phyloP scores from a whole-genome alignment of 2,113 vertebrate species.

The Glareola pratincola region DNA sequence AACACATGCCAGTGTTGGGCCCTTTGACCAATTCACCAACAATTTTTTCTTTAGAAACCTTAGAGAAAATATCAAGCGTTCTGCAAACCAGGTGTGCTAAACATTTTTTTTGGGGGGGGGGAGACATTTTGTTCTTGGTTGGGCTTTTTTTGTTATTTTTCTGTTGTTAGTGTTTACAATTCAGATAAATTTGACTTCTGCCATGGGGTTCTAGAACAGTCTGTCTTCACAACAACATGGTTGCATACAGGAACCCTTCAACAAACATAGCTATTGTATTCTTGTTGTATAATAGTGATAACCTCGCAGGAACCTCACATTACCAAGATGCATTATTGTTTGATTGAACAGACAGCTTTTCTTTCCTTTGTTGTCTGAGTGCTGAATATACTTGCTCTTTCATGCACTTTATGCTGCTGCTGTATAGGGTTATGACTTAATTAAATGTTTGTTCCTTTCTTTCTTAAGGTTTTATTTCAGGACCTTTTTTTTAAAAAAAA shows the following conservation, averaged over 20 bases:
- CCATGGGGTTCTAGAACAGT: background rate
- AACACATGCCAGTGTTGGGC: background rate
- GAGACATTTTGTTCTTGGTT: background rate
- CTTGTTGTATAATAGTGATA: background rate
- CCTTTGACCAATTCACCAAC: background rate
- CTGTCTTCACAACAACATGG: background rate
- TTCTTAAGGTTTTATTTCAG: conserved; percentile 23
- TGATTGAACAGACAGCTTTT: conserved; percentile 18
- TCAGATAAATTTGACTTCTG: background rate
- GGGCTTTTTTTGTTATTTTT: background rate
- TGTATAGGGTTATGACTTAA: conserved; percentile 42
- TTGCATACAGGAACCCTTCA: background rate
- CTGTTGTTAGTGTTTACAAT: background rate
- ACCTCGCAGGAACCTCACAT: background rate
- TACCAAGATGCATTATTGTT: background rate
- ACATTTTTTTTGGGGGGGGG: background rate
- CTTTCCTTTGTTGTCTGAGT: background rate
- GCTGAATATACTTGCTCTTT: background rate
- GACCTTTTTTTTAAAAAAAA: background rate
- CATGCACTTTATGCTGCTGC: background rate
- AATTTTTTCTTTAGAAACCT: background rate
- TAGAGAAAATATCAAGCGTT: background rate
- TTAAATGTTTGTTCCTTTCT: conserved; percentile 40
- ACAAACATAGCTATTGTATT: background rate
- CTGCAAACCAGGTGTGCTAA: background rate